Evolutionary conservation across 1,140 invertebrate species (phyloP), one percentile per base, ranked within the genome.

Genomic region (Pteromalus puparum): DNA sequence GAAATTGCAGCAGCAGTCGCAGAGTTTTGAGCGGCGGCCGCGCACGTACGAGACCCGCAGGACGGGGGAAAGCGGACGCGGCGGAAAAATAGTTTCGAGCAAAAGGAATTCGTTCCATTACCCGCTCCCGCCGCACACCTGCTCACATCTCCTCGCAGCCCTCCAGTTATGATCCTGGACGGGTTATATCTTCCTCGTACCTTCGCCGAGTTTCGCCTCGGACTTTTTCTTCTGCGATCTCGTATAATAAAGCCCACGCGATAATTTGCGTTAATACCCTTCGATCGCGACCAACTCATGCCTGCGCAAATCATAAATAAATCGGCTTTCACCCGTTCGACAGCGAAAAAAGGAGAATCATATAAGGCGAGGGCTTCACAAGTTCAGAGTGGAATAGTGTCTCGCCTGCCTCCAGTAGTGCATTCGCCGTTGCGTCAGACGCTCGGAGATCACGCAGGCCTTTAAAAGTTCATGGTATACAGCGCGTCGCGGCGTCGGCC

Each of bases 331-430:
- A n/a, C n/a, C n/a, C n/a, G n/a, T n/a, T n/a, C n/a, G n/a, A n/a
- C n/a, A n/a, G n/a, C n/a, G n/a, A n/a, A n/a, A n/a, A n/a, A 34
- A 34, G 30, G 30, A 30, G 30, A 30, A 5, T 30, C 30, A 30
- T 30, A n/a, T n/a, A n/a, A 5, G 30, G 30, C 30, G 30, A 30
- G 30, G 30, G 30, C 48, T 68, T 79, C 67, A 42, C 38, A 68
- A 79, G 77, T 79, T 79, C 28, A 68, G 61, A 79, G 68, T 68
- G 34, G 34, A n/a, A n/a, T n/a, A n/a, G n/a, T n/a, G n/a, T n/a
- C n/a, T 48, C 7, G 21, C 18, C 0, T 2, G 21, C 30, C 21
- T n/a, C 0, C 18, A 61, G 53, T 61, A 61, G 53, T n/a, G 7
- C 53, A n/a, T 61, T 15, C 53, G 4, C 7, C 53, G 53, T 61